Percentiles rank a stretch among this genome's conserved stretches.
Conservation (phyloP, 2,113 vertebrate genomes). For the Myotis davidii region DNA sequence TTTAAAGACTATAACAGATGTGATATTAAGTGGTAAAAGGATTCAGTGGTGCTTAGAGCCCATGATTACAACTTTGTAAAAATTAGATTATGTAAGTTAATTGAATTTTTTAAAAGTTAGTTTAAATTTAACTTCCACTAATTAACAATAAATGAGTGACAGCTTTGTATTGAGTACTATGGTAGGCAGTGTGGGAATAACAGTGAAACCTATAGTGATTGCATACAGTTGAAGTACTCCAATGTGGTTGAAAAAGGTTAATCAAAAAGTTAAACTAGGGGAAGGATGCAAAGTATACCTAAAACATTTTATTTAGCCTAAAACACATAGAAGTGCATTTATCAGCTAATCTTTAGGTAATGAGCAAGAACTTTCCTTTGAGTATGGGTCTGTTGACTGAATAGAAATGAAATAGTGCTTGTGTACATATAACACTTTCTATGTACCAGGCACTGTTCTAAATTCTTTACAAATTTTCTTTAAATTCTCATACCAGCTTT, state of each 20-base stretch:
- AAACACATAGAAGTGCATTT: not conserved
- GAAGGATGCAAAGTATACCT: not conserved
- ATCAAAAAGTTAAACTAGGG: not conserved
- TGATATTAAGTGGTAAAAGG: not conserved
- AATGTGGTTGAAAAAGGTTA: not conserved
- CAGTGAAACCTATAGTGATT: not conserved
- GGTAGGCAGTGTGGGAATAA: not conserved
- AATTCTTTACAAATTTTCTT: not conserved
- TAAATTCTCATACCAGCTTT: not conserved
- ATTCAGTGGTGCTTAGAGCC: not conserved
- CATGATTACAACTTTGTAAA: not conserved
- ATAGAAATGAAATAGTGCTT: not conserved
- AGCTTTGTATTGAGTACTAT: not conserved
- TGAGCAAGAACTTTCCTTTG: not conserved
- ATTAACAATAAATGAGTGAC: not conserved
- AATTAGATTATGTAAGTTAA: not conserved
- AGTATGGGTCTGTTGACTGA: not conserved
- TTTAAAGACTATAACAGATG: not conserved
- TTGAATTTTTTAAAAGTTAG: not conserved
- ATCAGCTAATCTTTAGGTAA: not conserved
- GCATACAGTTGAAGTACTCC: not conserved
- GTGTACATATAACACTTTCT: not conserved
- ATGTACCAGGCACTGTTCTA: not conserved
- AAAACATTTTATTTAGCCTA: slow-evolving; percentile 18
- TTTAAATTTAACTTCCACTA: slow-evolving; percentile 16